A percentile compares a stretch with the other conserved stretches of the same genome.
Evolutionary conservation across 2,113 vertebrate genomes (phyloP).

Genomic region (Tachysurus vachellii): DNA sequence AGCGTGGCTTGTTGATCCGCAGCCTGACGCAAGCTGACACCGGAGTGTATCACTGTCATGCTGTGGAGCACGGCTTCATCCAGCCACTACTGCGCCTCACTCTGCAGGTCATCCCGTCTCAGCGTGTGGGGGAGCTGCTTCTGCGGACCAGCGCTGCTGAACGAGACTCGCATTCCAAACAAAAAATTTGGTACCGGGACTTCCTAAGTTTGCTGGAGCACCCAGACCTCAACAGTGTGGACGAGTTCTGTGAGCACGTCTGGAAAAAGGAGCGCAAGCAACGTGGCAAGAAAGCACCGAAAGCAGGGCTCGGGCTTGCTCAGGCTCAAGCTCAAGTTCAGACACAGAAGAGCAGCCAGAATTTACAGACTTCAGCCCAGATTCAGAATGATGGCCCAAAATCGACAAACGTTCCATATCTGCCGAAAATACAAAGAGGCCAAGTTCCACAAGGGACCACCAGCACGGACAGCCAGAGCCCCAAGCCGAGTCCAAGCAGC

Average conservation of each 20-base stretch:
- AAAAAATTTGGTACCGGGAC: slow-evolving; percentile 94
- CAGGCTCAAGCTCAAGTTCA: slow-evolving; percentile 21
- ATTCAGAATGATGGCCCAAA: slow-evolving; percentile 58
- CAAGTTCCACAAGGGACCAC: slow-evolving; percentile 29
- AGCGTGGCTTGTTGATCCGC: slow-evolving; percentile 90
- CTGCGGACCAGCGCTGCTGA: slow-evolving; percentile 77
- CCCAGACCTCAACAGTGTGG: slow-evolving; percentile 95
- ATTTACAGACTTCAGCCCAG: slow-evolving; percentile 45
- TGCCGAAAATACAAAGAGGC: slow-evolving; percentile 50
- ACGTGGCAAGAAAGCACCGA: slow-evolving; percentile 79
- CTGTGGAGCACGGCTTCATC: slow-evolving; percentile 94
- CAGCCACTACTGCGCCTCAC: slow-evolving; percentile 90
- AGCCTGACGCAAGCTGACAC: slow-evolving; percentile 83
- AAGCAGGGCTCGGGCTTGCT: slow-evolving; percentile 19
- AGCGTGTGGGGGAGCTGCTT: slow-evolving; percentile 88
- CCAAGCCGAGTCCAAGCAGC: slow-evolving; percentile 41
- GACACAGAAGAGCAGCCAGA: slow-evolving; percentile 57
- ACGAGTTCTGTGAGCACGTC: slow-evolving; percentile 96
- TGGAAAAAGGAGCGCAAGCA: slow-evolving; percentile 98
- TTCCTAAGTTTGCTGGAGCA: slow-evolving; percentile 96
- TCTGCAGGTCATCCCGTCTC: slow-evolving; percentile 90
- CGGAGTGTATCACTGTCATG: slow-evolving; percentile 88
- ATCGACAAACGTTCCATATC: slow-evolving; percentile 42
- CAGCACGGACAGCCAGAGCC: slow-evolving; percentile 39
- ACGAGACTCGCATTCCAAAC: slow-evolving; percentile 77